These are phyloP conservation scores for Varecia variegata DNA, from an alignment of 2,797 vertebrate genomes.

Conservation along the genomic window DNA sequence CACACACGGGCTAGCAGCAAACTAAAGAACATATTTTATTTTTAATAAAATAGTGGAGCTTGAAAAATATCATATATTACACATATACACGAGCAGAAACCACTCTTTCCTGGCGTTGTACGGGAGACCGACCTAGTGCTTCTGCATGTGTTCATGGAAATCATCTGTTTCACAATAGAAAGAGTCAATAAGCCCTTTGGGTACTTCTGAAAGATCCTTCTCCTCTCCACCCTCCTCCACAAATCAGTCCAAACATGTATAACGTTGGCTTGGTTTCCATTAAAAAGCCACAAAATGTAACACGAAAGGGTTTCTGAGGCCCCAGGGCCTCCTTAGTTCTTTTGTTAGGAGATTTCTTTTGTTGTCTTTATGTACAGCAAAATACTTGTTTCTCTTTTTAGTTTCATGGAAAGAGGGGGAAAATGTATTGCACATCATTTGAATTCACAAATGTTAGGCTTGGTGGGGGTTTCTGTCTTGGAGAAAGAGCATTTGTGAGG, in stretches of 20 bases:
- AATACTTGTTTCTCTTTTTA: slow-evolving; percentile 89
- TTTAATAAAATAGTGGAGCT: slow-evolving; percentile 94
- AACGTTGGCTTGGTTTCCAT: slow-evolving; percentile 92
- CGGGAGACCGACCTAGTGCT: slow-evolving; percentile 88
- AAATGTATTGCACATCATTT: slow-evolving; percentile 95
- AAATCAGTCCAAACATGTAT: slow-evolving; percentile 90
- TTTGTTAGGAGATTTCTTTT: slow-evolving; percentile 90
- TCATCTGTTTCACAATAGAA: slow-evolving; percentile 92
- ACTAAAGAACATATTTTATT: slow-evolving; percentile 94
- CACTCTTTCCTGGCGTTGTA: slow-evolving; percentile 83
- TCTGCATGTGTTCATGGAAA: slow-evolving; percentile 90
- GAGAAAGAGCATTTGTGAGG: slow-evolving; percentile 58
- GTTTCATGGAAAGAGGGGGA: slow-evolving; percentile 85
- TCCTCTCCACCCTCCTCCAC: slow-evolving; percentile 79
- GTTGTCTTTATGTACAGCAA: slow-evolving; percentile 91
- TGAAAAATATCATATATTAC: slow-evolving; percentile 89
- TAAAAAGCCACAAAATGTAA: slow-evolving; percentile 92
- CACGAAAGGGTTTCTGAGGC: slow-evolving; percentile 86
- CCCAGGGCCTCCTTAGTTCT: slow-evolving; percentile 86
- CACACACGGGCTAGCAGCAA: slow-evolving; percentile 84
- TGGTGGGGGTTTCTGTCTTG: slow-evolving; percentile 72
- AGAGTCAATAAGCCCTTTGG: slow-evolving; percentile 89
- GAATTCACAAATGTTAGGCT: slow-evolving; percentile 75
- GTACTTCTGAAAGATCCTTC: slow-evolving; percentile 86
- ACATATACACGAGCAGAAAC: slow-evolving; percentile 90